Evolutionary conservation across 2,113 vertebrate species (phyloP).

Genomic region (Caranx melampygus): DNA sequence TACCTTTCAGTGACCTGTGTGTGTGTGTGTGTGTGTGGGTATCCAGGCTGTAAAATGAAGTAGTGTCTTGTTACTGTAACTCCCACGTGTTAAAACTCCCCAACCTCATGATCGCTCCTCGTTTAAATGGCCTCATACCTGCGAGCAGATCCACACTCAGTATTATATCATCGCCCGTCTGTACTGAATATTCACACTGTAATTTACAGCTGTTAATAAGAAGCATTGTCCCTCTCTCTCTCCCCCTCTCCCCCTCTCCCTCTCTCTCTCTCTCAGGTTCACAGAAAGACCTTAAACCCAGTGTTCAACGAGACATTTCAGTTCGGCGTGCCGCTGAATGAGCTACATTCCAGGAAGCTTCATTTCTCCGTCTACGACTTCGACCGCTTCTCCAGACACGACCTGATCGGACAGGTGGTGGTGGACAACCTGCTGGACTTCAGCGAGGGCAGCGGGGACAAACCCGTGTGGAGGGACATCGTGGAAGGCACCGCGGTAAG

Average conservation of each 20-base stretch:
- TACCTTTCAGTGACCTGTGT: neutral
- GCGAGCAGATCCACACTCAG: neutral
- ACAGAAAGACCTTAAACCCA: constrained; percentile 94
- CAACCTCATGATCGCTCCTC: neutral
- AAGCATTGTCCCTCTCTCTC: neutral
- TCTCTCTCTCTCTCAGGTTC: constrained; percentile 80
- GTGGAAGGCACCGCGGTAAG: constrained; percentile 92
- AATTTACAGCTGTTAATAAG: neutral
- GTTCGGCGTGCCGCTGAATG: constrained; percentile 91
- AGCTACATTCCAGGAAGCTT: constrained; percentile 92
- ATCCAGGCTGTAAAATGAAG: neutral
- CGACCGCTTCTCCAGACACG: constrained; percentile 94
- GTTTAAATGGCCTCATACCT: neutral
- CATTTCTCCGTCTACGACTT: constrained; percentile 97
- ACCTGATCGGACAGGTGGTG: constrained; percentile 95
- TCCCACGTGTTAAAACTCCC: too few species aligned
- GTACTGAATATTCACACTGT: neutral
- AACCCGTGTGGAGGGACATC: constrained; percentile 94
- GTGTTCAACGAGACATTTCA: constrained; percentile 95
- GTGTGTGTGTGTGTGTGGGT: too few species aligned
- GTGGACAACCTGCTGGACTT: constrained; percentile 96
- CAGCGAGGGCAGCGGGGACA: constrained; percentile 90
- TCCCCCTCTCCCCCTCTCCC: constrained; percentile 1
- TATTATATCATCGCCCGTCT: neutral
- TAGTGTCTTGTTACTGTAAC: neutral